These are phyloP conservation scores for Battus philenor DNA, from an alignment of 1,140 invertebrate species.

Conservation along the genomic window DNA sequence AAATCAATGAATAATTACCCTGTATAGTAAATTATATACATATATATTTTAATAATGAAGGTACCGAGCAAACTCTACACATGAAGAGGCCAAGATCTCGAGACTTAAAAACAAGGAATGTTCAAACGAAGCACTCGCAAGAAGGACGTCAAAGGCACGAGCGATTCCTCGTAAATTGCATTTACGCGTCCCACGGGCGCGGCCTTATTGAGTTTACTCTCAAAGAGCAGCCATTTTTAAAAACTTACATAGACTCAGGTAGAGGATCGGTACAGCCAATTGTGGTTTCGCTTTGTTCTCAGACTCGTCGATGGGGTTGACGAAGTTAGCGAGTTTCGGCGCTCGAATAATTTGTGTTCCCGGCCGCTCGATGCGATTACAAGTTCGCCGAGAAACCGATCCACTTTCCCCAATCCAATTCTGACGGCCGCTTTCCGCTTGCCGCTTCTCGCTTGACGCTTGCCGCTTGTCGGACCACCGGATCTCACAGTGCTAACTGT, in stretches of 20 bases:
- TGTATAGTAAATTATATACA: no score
- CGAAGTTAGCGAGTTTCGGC: constrained; percentile 70
- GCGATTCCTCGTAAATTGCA: constrained; percentile 65
- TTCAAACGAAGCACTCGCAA: constrained; percentile 42
- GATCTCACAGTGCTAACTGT: no score
- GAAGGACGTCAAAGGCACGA: constrained; percentile 62
- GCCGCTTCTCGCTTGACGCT: no score
- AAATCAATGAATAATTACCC: no score
- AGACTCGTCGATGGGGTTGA: constrained; percentile 65
- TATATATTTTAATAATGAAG: no score
- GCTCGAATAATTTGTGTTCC: constrained; percentile 69
- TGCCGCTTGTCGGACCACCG: no score
- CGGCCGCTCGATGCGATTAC: constrained; percentile 65
- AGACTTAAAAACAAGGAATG: constrained; percentile 48
- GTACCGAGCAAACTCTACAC: no score
- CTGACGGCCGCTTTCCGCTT: constrained; percentile 38
- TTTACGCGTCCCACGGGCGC: constrained; percentile 70
- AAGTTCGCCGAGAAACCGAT: constrained; percentile 59
- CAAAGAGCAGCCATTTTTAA: constrained; percentile 74
- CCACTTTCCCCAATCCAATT: constrained; percentile 55
- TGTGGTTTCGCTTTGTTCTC: constrained; percentile 71
- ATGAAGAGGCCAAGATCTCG: no score
- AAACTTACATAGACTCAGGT: constrained; percentile 68
- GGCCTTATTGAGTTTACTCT: constrained; percentile 65
- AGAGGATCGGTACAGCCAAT: constrained; percentile 57